phyloP scores from a whole-genome alignment of 2,797 vertebrate species.

The Bradypodion ventrale region DNA sequence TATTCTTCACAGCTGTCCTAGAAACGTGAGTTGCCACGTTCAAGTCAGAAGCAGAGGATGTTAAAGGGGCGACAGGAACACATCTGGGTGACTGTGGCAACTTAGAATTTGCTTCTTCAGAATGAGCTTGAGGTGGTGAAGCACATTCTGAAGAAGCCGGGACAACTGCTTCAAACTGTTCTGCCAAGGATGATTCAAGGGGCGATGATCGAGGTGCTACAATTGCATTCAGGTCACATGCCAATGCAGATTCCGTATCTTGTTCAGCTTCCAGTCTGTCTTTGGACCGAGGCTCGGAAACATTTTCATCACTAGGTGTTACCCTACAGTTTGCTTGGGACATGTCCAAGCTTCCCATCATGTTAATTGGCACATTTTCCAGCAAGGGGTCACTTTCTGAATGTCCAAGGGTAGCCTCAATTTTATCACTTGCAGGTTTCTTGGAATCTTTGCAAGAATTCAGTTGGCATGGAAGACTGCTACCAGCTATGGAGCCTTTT shows the following conservation, averaged over 20 bases:
- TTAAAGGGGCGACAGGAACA: conserved; percentile 43
- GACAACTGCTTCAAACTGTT: conserved; percentile 49
- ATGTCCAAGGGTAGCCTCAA: conserved; percentile 35
- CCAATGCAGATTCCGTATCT: conserved; percentile 35
- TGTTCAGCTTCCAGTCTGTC: conserved; percentile 45
- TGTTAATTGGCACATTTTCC: conserved; percentile 38
- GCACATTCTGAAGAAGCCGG: conserved; percentile 56
- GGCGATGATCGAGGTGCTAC: conserved; percentile 42
- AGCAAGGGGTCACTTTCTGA: conserved; percentile 18
- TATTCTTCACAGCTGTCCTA: conserved; percentile 54
- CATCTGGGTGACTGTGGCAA: conserved; percentile 56
- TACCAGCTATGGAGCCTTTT: conserved; percentile 75
- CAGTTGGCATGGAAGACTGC: conserved; percentile 53
- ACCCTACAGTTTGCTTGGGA: background rate
- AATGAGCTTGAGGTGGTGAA: conserved; percentile 48
- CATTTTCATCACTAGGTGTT: rapidly evolving
- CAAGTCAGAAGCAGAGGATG: conserved; percentile 48
- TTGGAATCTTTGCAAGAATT: conserved; percentile 60
- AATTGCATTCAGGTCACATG: background rate
- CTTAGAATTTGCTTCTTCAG: conserved; percentile 29
- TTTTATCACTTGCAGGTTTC: conserved; percentile 53
- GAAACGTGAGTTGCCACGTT: conserved; percentile 62
- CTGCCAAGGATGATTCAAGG: conserved; percentile 31
- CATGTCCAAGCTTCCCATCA: conserved; percentile 6
- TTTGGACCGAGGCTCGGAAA: conserved; percentile 59